Percentiles rank a stretch among this genome's conserved stretches.
These are phyloP conservation scores for Chaenogobius annularis DNA, from an alignment of 2,113 vertebrate species.

Conservation along the genomic window DNA sequence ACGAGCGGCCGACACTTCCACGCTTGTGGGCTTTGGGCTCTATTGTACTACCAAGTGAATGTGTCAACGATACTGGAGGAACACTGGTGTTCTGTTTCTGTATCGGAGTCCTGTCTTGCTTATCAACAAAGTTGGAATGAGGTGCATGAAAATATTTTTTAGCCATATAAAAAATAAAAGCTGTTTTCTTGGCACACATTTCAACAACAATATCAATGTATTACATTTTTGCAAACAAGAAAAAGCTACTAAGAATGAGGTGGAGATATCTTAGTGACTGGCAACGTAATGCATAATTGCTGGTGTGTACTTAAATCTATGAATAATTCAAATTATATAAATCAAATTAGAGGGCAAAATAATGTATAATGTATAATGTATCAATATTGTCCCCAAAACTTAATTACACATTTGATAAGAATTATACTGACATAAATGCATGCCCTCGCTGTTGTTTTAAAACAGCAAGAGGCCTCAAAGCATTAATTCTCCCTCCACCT, in stretches of 20 bases:
- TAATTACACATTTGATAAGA: not conserved
- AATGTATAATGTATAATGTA: not conserved
- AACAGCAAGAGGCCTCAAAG: not conserved
- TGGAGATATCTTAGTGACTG: no score
- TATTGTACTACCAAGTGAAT: slow-evolving; percentile 55
- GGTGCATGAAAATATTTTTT: slow-evolving; percentile 27
- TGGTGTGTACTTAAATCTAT: no score
- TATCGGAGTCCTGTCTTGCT: slow-evolving; percentile 16
- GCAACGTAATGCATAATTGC: no score
- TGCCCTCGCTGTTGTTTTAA: not conserved
- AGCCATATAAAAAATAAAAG: not conserved
- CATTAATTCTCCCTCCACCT: slow-evolving; percentile 12
- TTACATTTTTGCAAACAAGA: no score
- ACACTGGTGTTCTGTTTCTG: slow-evolving; percentile 35
- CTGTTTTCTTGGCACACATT: no score
- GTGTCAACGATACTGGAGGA: slow-evolving; percentile 42
- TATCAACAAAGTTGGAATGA: slow-evolving; percentile 17
- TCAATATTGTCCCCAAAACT: no score
- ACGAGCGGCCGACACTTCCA: slow-evolving; percentile 57
- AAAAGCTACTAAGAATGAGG: no score
- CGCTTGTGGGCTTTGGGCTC: slow-evolving; percentile 51
- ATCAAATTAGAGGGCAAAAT: no score
- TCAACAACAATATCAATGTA: no score
- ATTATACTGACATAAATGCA: slow-evolving; percentile 16
- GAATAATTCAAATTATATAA: no score